A percentile compares a stretch with the other conserved stretches of the same genome.
These are phyloP conservation scores for Cheirogaleus major DNA, from an alignment of 2,797 vertebrate genomes.

Conservation along the genomic window DNA sequence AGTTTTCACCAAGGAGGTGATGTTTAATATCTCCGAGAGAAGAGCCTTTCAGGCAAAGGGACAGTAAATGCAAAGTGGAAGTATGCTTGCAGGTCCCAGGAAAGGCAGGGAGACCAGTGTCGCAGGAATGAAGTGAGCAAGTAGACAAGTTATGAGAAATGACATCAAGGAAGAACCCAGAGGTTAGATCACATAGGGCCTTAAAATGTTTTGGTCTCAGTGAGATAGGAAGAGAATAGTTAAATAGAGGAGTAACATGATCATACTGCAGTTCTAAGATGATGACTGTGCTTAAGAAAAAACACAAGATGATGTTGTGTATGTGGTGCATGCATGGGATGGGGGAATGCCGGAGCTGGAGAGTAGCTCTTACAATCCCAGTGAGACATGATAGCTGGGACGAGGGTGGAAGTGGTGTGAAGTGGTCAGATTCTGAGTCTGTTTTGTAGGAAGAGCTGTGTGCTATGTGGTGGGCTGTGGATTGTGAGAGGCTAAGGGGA, in stretches of 20 bases:
- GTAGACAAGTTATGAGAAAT: neutral
- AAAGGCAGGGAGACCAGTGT: neutral
- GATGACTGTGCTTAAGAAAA: neutral
- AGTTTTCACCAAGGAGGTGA: neutral
- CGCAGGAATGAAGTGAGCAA: neutral
- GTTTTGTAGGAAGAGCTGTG: neutral
- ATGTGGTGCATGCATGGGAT: rapidly evolving
- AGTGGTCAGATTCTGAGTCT: neutral
- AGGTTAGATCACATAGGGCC: neutral
- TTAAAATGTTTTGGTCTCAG: neutral
- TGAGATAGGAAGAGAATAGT: neutral
- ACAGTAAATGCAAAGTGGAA: neutral
- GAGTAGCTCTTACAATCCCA: neutral
- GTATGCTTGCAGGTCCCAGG: neutral
- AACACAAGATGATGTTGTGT: neutral
- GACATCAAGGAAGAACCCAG: neutral
- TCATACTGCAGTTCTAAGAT: neutral
- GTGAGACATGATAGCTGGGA: neutral
- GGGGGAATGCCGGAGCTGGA: neutral
- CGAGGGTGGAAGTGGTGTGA: neutral
- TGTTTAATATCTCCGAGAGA: neutral
- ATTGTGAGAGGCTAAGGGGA: neutral
- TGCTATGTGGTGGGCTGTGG: neutral
- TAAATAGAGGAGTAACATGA: neutral
- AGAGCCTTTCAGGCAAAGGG: neutral